phyloP scores from a whole-genome alignment of 2,888 invertebrate species.

The Laothoe populi region DNA sequence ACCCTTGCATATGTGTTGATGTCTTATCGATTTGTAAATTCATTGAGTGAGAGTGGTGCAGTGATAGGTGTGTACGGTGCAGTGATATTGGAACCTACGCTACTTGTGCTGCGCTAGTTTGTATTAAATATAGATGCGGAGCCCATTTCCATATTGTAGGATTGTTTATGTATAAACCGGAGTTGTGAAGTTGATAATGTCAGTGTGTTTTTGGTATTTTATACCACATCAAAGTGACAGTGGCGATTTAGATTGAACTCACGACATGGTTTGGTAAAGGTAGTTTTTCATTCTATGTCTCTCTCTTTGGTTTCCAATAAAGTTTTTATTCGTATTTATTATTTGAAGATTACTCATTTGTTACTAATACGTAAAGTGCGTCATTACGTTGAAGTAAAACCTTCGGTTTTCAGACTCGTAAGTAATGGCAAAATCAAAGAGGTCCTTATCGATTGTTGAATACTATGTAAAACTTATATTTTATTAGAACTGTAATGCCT shows the following conservation, averaged over 20 bases:
- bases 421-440: conserved; percentile 1
- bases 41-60: conserved; percentile 30
- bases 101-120: neutral
- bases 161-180: neutral
- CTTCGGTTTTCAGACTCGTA: conserved; percentile 1
- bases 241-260: no score
- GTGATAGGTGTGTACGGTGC: neutral
- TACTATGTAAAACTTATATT: no score
- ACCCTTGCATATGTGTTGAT: conserved; percentile 3
- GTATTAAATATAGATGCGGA: neutral
- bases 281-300: neutral
- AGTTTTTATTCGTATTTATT: neutral
- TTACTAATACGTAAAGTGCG: neutral
- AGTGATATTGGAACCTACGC: neutral
- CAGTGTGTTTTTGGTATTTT: neutral
- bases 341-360: neutral
- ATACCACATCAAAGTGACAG: no score
- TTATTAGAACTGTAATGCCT: no score
- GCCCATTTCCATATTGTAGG: neutral
- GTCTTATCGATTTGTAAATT: conserved; percentile 26
- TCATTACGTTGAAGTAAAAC: conserved; percentile 3
- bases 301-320: neutral
- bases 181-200: neutral
- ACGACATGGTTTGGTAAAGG: no score
- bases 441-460: no score